Percentiles rank a stretch among this genome's conserved stretches.
Evolutionary conservation across 1,140 invertebrate genomes (phyloP).

Genomic region (Choristoneura fumiferana): DNA sequence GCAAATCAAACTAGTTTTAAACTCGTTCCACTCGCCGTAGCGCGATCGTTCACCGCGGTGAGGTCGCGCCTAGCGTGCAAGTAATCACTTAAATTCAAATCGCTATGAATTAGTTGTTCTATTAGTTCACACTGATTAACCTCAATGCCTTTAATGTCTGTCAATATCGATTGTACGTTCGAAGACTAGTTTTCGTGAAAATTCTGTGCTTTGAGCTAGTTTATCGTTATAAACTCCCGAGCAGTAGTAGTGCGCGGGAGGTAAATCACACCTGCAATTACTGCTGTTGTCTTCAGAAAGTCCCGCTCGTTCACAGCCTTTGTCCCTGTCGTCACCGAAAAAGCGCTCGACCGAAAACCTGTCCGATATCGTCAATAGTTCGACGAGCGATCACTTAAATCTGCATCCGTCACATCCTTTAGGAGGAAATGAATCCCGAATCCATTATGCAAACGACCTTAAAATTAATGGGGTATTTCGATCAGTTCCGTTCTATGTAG

Average conservation of each 20-base stretch:
- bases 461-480: conserved; percentile 23
- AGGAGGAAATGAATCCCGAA: conserved; percentile 21
- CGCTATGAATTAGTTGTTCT: conserved; percentile 17
- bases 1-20: conserved; percentile 15
- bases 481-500: conserved; percentile 27
- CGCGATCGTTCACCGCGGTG: conserved; percentile 15
- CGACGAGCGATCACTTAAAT: conserved; percentile 15
- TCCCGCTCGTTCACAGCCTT: conserved; percentile 47
- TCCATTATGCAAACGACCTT: conserved; percentile 21
- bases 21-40: conserved; percentile 3
- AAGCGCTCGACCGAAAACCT: conserved; percentile 25
- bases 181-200: background rate
- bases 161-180: background rate
- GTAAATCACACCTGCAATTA: conserved; percentile 40
- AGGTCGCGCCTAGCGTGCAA: conserved; percentile 6
- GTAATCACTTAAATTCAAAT: conserved; percentile 16
- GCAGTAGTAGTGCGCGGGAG: conserved; percentile 20
- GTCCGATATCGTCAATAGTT: background rate
- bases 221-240: conserved; percentile 52
- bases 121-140: background rate
- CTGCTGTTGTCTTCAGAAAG: conserved; percentile 57
- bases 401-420: conserved; percentile 8
- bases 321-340: conserved; percentile 45
- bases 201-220: conserved; percentile 32
- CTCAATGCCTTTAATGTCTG: conserved; percentile 5